Percentiles rank a stretch among this genome's conserved stretches.
phyloP scores from a whole-genome alignment of 1,140 invertebrate genomes.

The Spodoptera frugiperda region DNA sequence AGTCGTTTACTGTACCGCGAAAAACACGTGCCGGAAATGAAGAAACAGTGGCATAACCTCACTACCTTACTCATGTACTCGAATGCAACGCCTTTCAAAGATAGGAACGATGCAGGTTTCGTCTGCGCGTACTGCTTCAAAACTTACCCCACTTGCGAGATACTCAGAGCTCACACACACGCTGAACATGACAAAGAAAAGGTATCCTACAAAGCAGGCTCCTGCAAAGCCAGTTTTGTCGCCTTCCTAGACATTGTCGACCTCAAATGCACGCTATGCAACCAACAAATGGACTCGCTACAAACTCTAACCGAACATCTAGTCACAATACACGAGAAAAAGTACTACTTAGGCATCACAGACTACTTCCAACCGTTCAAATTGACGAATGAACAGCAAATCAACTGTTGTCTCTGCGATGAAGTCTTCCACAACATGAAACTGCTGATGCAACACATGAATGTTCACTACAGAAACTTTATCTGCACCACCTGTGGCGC shows the following conservation, averaged over 20 bases:
- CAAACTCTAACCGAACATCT: slow-evolving; percentile 72
- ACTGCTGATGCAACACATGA: slow-evolving; percentile 80
- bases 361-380: slow-evolving; percentile 82
- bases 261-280: slow-evolving; percentile 77
- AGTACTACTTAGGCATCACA: slow-evolving; percentile 70
- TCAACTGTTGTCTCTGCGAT: slow-evolving; percentile 75
- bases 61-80: slow-evolving; percentile 75
- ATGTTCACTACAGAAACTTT: slow-evolving; percentile 78
- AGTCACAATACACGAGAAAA: slow-evolving; percentile 72
- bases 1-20: slow-evolving; percentile 64
- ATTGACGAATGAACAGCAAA: slow-evolving; percentile 71
- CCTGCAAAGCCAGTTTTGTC: slow-evolving; percentile 75
- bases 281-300: slow-evolving; percentile 64
- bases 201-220: slow-evolving; percentile 73
- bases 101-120: slow-evolving; percentile 78
- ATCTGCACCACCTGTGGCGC: slow-evolving; percentile 79
- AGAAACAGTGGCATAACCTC: slow-evolving; percentile 81
- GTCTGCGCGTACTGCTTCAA: slow-evolving; percentile 80
- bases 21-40: slow-evolving; percentile 77
- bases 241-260: slow-evolving; percentile 78
- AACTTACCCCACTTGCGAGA: slow-evolving; percentile 68
- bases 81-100: slow-evolving; percentile 80
- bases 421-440: slow-evolving; percentile 81
- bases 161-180: slow-evolving; percentile 71
- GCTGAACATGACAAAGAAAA: slow-evolving; percentile 74